A percentile compares a stretch with the other conserved stretches of the same genome.
These are phyloP conservation scores for Coboldia fuscipes DNA, from an alignment of 1,140 invertebrate genomes.

Conservation along the genomic window DNA sequence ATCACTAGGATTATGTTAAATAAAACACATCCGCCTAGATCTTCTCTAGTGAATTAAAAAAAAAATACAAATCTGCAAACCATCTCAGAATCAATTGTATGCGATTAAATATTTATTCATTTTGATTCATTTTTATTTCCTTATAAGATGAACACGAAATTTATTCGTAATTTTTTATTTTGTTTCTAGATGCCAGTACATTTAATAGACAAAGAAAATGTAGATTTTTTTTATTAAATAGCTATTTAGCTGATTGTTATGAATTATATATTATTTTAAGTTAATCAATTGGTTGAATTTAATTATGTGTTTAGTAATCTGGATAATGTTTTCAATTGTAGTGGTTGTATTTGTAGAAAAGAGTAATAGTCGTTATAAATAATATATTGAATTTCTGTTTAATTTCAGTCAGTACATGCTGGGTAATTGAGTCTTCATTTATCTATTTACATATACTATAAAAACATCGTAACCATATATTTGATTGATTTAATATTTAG, in stretches of 20 bases:
- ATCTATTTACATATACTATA: not conserved
- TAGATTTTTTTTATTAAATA: not conserved
- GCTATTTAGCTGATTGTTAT: slow-evolving; percentile 1
- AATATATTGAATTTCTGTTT: slow-evolving; percentile 11
- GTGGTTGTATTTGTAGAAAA: not conserved
- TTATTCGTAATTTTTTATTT: no score
- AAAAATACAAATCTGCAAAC: not conserved
- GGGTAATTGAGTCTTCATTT: slow-evolving; percentile 9
- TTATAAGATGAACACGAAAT: no score
- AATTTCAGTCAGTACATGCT: slow-evolving; percentile 23
- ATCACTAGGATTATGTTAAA: no score
- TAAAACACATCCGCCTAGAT: not conserved
- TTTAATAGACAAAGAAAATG: not conserved
- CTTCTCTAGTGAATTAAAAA: not conserved
- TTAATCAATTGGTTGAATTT: slow-evolving; percentile 5
- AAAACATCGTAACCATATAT: not conserved
- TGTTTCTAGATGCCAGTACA: no score
- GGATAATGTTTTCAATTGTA: not conserved
- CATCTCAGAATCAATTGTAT: not conserved
- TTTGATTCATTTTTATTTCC: not conserved
- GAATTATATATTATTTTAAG: slow-evolving; percentile 8
- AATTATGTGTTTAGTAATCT: slow-evolving; percentile 6
- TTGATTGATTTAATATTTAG: not conserved
- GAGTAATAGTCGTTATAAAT: not conserved
- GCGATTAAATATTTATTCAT: not conserved